These are phyloP conservation scores for Paralichthys olivaceus DNA, from an alignment of 2,113 vertebrate species.

Conservation along the genomic window DNA sequence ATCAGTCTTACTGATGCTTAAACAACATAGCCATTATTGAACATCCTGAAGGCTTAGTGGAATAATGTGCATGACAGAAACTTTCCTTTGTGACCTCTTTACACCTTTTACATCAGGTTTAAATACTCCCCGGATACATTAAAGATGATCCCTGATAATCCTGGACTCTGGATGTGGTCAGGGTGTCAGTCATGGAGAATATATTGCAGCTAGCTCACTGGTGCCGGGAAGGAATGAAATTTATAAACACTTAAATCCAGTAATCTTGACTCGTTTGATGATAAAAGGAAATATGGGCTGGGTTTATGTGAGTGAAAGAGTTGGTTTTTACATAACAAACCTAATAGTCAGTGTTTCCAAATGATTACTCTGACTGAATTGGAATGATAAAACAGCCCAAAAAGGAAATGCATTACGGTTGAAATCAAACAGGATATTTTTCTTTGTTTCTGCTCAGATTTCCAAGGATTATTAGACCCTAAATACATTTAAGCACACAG, in stretches of 20 bases:
- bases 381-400: constrained; percentile 35
- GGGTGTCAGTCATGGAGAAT: constrained; percentile 9
- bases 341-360: constrained; percentile 31
- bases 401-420: constrained; percentile 26
- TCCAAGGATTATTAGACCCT: not conserved
- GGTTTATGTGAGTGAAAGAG: constrained; percentile 11
- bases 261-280: constrained; percentile 38
- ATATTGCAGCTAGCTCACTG: constrained; percentile 8
- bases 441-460: not conserved
- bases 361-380: constrained; percentile 2
- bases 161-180: constrained; percentile 9
- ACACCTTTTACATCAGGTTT: constrained; percentile 27
- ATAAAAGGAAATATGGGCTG: constrained; percentile 33
- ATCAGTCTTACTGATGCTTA: constrained; percentile 18
- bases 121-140: constrained; percentile 15
- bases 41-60: constrained; percentile 15
- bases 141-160: not conserved
- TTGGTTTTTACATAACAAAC: constrained; percentile 22
- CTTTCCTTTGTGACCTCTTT: not conserved
- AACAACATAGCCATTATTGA: constrained; percentile 27
- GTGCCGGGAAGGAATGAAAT: constrained; percentile 24
- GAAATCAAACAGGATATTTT: constrained; percentile 14
- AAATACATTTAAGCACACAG: not conserved
- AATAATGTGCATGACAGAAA: constrained; percentile 13
- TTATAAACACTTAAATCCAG: constrained; percentile 27